phyloP scores from a whole-genome alignment of 2,888 invertebrate species.

The Synergus itoensis region DNA sequence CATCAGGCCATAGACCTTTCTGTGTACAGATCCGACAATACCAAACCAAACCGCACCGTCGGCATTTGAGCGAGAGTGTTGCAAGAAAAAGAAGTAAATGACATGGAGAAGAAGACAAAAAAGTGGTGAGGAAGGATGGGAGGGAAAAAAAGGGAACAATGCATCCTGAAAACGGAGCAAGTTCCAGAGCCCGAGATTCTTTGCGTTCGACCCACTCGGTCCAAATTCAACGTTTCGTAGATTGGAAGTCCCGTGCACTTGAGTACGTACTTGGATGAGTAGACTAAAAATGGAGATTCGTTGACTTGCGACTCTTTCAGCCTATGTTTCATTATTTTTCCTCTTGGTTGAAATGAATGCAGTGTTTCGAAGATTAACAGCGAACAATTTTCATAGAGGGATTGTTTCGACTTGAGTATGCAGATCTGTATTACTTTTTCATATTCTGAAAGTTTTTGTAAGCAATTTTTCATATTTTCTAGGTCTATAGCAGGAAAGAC shows the following conservation, averaged over 20 bases:
- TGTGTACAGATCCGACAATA: slow-evolving; percentile 63
- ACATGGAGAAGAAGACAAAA: not conserved
- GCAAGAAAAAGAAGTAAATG: slow-evolving; percentile 32
- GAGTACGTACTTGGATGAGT: slow-evolving; percentile 1
- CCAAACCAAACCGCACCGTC: slow-evolving; percentile 62
- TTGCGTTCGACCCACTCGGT: slow-evolving; percentile 42
- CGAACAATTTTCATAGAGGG: not conserved
- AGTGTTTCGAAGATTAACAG: not conserved
- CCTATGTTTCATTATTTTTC: slow-evolving; percentile 8
- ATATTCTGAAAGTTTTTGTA: not conserved
- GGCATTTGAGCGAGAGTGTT: slow-evolving; percentile 53
- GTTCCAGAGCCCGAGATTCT: slow-evolving; percentile 53
- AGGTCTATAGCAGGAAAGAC: not conserved
- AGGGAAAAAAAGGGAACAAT: slow-evolving; percentile 59
- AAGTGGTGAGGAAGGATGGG: slow-evolving; percentile 39
- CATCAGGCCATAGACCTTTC: slow-evolving; percentile 72
- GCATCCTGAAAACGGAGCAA: slow-evolving; percentile 60
- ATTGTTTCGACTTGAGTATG: not conserved
- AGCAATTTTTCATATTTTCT: not conserved
- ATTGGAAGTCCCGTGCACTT: not conserved
- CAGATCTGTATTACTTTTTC: not conserved
- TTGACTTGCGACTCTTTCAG: slow-evolving; percentile 10
- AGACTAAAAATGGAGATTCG: slow-evolving; percentile 7
- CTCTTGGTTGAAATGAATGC: slow-evolving; percentile 34
- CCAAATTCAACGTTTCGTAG: slow-evolving; percentile 2